These are phyloP conservation scores for Ellobium chinense DNA, from an alignment of 2,888 invertebrate species.

Conservation along the genomic window DNA sequence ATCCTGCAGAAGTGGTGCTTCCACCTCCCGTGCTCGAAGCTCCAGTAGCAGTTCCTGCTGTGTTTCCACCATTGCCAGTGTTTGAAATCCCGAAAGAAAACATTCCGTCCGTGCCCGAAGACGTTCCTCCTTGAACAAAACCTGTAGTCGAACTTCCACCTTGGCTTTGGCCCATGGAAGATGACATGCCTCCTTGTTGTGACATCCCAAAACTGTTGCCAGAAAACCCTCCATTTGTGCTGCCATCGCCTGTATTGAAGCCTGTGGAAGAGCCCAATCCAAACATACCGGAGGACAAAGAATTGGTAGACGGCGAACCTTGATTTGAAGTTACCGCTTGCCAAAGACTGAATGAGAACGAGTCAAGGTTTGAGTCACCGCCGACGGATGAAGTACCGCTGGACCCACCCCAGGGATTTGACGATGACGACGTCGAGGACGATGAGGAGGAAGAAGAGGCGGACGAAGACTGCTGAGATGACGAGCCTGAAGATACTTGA, in stretches of 20 bases:
- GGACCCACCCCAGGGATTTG: constrained; percentile 10
- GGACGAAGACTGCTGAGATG: not conserved
- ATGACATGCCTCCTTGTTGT: not conserved
- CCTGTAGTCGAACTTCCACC: not conserved
- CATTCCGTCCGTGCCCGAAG: not conserved
- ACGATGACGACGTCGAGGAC: constrained; percentile 3
- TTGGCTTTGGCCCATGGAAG: not conserved
- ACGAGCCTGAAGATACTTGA: not conserved
- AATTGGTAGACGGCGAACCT: not conserved
- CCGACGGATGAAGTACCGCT: not conserved
- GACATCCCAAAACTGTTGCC: not conserved
- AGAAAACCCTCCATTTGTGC: not conserved
- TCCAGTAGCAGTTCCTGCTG: not conserved
- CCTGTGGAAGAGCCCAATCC: not conserved
- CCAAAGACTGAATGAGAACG: constrained; percentile 9
- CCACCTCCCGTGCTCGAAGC: not conserved
- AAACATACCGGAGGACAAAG: no score
- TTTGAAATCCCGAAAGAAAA: constrained; percentile 7
- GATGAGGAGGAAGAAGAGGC: constrained; percentile 14
- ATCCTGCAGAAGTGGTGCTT: not conserved
- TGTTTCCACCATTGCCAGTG: not conserved
- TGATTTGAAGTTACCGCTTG: not conserved
- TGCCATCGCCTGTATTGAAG: no score
- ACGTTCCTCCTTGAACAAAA: constrained; percentile 10
- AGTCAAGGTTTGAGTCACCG: not conserved